Conservation (phyloP, 2,888 invertebrate species). For the Pediacus dermestoides region DNA sequence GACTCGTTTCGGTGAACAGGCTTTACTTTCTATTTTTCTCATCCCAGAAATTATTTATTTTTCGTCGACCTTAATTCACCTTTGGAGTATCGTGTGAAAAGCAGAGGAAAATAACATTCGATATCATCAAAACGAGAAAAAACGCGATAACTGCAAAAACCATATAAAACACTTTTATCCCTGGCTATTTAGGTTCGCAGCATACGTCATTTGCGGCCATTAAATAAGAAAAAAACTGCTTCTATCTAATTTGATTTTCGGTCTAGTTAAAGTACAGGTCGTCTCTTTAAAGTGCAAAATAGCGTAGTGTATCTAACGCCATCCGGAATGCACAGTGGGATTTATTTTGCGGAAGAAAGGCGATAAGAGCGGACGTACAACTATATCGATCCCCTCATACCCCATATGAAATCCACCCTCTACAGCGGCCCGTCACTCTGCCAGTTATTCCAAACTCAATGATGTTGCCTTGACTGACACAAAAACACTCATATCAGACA, state of each 20-base stretch:
- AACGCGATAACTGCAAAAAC: too few relatives aligned
- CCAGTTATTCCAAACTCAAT: slow-evolving; percentile 4
- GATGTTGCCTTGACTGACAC: not conserved
- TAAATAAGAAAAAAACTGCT: slow-evolving; percentile 23
- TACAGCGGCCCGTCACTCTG: slow-evolving; percentile 10
- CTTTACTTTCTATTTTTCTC: too few relatives aligned
- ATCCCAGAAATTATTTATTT: too few relatives aligned
- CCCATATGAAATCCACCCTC: too few relatives aligned
- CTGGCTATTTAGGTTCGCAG: too few relatives aligned
- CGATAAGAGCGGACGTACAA: slow-evolving; percentile 26
- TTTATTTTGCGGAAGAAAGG: slow-evolving; percentile 34
- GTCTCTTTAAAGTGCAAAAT: slow-evolving; percentile 21
- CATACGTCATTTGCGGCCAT: too few relatives aligned
- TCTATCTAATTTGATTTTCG: not conserved
- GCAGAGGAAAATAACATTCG: too few relatives aligned
- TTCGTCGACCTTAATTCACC: too few relatives aligned
- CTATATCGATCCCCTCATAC: slow-evolving; percentile 12
- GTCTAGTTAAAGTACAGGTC: not conserved
- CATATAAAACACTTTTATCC: too few relatives aligned
- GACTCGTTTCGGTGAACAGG: too few relatives aligned
- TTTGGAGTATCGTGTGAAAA: too few relatives aligned
- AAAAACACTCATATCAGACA: slow-evolving; percentile 6
- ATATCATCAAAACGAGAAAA: too few relatives aligned
- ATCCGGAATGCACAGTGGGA: slow-evolving; percentile 28
- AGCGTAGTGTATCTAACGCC: slow-evolving; percentile 19